Conservation (phyloP, 2,888 invertebrate species). For the Yponomeuta plumbellus region DNA sequence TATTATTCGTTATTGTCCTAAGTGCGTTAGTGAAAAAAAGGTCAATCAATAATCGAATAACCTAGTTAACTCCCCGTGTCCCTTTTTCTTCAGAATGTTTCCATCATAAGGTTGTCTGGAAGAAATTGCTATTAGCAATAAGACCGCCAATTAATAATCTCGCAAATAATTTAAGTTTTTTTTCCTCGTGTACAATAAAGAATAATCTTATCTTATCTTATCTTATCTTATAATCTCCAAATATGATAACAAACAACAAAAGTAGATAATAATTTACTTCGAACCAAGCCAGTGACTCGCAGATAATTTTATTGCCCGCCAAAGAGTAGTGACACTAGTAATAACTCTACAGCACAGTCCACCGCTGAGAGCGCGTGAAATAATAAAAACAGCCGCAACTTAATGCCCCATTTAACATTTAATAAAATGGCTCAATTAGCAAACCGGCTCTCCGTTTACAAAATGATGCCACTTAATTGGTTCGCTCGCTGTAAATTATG, state of each 20-base stretch:
- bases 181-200: no score
- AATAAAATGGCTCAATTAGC: slow-evolving; percentile 48
- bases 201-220: no score
- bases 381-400: slow-evolving; percentile 26
- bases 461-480: slow-evolving; percentile 40
- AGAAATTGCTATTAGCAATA: no score
- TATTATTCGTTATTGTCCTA: background rate
- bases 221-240: no score
- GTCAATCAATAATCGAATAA: background rate
- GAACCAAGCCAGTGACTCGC: background rate
- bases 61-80: no score
- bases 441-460: slow-evolving; percentile 34
- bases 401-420: slow-evolving; percentile 40
- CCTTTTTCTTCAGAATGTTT: no score
- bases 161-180: no score
- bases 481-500: slow-evolving; percentile 38
- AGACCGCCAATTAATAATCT: no score
- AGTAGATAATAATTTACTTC: background rate
- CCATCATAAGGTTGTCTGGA: no score
- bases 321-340: background rate
- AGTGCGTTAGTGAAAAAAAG: background rate
- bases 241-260: no score
- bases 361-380: background rate
- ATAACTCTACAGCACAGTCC: background rate
- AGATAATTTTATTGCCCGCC: background rate